These are phyloP conservation scores for Gryon sp. DNA, from an alignment of 1,140 invertebrate species.

Conservation along the genomic window DNA sequence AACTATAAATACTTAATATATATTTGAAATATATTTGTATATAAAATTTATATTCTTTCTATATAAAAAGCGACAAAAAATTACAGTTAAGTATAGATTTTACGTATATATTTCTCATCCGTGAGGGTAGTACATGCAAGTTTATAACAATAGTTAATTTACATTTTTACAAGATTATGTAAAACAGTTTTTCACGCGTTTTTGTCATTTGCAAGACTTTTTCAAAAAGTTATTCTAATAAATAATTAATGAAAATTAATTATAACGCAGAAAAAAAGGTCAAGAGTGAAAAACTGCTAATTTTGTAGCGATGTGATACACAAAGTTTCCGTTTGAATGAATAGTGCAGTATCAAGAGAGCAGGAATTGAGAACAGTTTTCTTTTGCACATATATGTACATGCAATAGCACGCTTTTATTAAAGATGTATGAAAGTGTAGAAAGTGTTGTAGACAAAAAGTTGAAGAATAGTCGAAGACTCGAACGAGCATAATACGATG, in stretches of 20 bases:
- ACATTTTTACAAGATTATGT: too few relatives aligned
- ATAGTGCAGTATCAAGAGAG: slow-evolving; percentile 63
- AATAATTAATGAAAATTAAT: background rate
- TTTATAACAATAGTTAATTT: too few relatives aligned
- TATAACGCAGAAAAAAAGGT: background rate
- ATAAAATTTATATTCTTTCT: too few relatives aligned
- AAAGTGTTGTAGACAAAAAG: slow-evolving; percentile 61
- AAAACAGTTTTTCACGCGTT: too few relatives aligned
- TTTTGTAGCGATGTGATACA: slow-evolving; percentile 60
- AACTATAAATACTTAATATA: too few relatives aligned
- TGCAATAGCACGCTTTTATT: slow-evolving; percentile 62
- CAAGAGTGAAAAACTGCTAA: slow-evolving; percentile 18
- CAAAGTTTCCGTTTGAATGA: slow-evolving; percentile 67
- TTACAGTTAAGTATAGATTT: too few relatives aligned
- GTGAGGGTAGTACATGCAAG: too few relatives aligned
- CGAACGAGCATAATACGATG: slow-evolving; percentile 37
- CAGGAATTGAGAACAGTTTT: slow-evolving; percentile 57
- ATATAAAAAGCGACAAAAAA: too few relatives aligned
- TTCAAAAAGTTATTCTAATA: too few relatives aligned
- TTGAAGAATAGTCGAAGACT: slow-evolving; percentile 57
- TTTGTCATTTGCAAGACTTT: background rate
- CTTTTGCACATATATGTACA: slow-evolving; percentile 63
- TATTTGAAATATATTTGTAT: too few relatives aligned
- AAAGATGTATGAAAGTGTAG: slow-evolving; percentile 58
- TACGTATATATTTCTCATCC: too few relatives aligned